These are phyloP conservation scores for Lepidothrix coronata DNA, from an alignment of 2,113 vertebrate species.

Conservation along the genomic window DNA sequence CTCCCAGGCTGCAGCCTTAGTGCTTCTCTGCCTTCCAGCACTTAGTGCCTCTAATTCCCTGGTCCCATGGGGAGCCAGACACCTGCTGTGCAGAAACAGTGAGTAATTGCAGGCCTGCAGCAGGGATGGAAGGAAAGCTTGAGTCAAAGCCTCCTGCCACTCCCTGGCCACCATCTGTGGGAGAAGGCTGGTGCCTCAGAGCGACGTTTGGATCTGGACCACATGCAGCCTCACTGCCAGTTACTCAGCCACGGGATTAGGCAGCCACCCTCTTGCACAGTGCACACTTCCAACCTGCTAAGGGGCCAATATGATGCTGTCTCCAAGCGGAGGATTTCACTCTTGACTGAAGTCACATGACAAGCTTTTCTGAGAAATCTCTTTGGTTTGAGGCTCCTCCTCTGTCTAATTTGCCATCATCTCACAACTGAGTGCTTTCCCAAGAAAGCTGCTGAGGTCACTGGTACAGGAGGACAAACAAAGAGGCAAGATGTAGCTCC, in stretches of 20 bases:
- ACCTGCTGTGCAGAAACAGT: accelerated
- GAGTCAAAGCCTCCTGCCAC: not conserved
- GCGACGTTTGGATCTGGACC: not conserved
- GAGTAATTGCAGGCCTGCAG: not conserved
- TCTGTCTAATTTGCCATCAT: not conserved
- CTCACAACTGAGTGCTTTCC: not conserved
- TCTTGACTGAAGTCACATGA: not conserved
- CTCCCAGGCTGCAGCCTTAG: not conserved
- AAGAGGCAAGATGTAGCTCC: not conserved
- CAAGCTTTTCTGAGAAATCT: slow-evolving; percentile 19
- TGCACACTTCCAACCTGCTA: not conserved
- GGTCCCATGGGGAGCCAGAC: accelerated
- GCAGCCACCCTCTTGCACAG: not conserved
- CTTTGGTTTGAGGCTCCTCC: not conserved
- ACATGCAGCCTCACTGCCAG: accelerated
- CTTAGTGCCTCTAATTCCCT: not conserved
- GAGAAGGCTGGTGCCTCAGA: not conserved
- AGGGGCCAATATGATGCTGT: not conserved
- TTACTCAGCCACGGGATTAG: accelerated
- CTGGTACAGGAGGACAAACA: not conserved
- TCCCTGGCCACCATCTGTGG: not conserved
- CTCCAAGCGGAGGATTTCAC: slow-evolving; percentile 12
- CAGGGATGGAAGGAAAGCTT: not conserved
- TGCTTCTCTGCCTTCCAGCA: not conserved
- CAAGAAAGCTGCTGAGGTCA: not conserved